Evolutionary conservation across 2,113 vertebrate genomes (phyloP).

Genomic region (Plestiodon gilberti): DNA sequence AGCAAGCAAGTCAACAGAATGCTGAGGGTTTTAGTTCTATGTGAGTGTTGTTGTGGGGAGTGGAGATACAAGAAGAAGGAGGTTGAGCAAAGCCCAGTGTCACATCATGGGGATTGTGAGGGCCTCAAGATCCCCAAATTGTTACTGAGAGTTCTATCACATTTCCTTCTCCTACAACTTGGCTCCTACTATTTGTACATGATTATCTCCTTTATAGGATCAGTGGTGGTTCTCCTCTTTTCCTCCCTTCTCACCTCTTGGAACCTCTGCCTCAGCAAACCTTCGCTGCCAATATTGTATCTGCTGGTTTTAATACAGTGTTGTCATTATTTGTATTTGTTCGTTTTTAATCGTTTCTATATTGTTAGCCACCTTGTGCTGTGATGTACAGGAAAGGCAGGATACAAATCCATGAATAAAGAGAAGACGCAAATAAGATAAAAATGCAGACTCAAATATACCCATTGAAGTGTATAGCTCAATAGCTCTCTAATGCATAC

Average conservation of each 20-base stretch:
- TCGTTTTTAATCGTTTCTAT: too few relatives aligned
- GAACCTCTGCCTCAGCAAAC: neutral
- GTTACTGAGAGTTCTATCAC: neutral
- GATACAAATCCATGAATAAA: too few relatives aligned
- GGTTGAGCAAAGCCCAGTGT: neutral
- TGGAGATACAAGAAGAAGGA: neutral
- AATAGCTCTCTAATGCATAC: accelerated
- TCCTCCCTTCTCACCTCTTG: too few relatives aligned
- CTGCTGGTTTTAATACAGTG: too few relatives aligned
- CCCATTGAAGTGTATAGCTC: neutral
- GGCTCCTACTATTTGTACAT: neutral
- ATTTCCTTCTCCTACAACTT: neutral
- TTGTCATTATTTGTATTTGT: too few relatives aligned
- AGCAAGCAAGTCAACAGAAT: neutral
- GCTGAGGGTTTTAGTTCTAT: neutral
- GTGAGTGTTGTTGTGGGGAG: neutral
- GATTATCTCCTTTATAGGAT: too few relatives aligned
- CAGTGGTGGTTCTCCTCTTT: neutral
- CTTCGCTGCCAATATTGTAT: too few relatives aligned
- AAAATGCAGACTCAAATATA: neutral
- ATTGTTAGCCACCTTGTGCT: too few relatives aligned
- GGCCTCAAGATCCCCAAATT: too few relatives aligned
- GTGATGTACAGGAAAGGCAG: too few relatives aligned
- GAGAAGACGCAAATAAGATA: too few relatives aligned
- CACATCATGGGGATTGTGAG: neutral